phyloP scores from a whole-genome alignment of 1,140 invertebrate genomes.

The Vanessa atalanta region DNA sequence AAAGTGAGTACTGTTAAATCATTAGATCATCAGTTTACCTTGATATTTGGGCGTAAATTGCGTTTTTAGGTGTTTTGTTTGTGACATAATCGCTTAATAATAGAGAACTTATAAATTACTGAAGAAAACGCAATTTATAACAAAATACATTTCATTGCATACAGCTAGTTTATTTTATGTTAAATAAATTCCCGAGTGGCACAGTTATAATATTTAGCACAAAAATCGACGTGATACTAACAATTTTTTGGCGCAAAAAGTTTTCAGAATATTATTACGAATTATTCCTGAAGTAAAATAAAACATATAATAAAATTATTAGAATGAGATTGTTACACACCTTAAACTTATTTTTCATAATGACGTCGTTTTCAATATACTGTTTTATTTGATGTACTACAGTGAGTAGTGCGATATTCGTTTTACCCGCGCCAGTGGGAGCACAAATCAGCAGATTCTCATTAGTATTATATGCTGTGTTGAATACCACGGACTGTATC shows the following conservation, averaged over 20 bases:
- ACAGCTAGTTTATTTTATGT: no score
- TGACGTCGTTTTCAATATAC: constrained; percentile 89
- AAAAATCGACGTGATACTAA: no score
- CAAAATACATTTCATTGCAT: no score
- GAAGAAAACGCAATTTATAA: no score
- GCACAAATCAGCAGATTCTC: constrained; percentile 98
- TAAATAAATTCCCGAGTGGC: no score
- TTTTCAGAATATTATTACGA: not conserved
- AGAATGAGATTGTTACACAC: constrained; percentile 71
- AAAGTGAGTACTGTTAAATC: not conserved
- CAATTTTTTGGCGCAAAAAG: no score
- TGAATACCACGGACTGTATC: constrained; percentile 98
- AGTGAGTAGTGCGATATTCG: constrained; percentile 97
- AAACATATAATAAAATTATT: not conserved
- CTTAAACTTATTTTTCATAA: constrained; percentile 97
- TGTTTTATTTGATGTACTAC: constrained; percentile 95
- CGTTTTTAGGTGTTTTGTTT: no score
- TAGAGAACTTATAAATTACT: no score
- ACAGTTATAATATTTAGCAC: no score
- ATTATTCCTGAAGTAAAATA: not conserved
- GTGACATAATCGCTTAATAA: no score
- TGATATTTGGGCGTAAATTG: no score
- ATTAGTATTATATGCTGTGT: constrained; percentile 97
- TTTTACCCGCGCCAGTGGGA: constrained; percentile 98
- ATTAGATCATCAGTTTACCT: no score